Conservation (phyloP, 1,140 invertebrate genomes). For the Apis mellifera region Amel_HAv3.1 CM009938.2:8935001-8935500, state of each 20-base stretch:
- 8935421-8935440: not conserved
- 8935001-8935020: constrained; percentile 42
- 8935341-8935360: too few species aligned
- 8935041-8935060: constrained; percentile 25
- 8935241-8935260: not conserved
- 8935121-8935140: too few species aligned
- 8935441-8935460: not conserved
- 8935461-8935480: not conserved
- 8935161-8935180: not conserved
- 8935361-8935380: too few species aligned
- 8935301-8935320: too few species aligned
- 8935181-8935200: not conserved
- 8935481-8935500: not conserved
- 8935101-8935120: constrained; percentile 9
- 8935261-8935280: too few species aligned
- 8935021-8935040: constrained; percentile 34
- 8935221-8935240: not conserved
- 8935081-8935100: constrained; percentile 21
- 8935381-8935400: too few species aligned
- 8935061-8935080: constrained; percentile 37
- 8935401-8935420: too few species aligned
- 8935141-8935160: not conserved
- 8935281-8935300: too few species aligned
- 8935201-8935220: not conserved
- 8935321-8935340: too few species aligned